Evolutionary conservation across 2,113 vertebrate genomes (phyloP).

Genomic region (Odontesthes bonariensis): DNA sequence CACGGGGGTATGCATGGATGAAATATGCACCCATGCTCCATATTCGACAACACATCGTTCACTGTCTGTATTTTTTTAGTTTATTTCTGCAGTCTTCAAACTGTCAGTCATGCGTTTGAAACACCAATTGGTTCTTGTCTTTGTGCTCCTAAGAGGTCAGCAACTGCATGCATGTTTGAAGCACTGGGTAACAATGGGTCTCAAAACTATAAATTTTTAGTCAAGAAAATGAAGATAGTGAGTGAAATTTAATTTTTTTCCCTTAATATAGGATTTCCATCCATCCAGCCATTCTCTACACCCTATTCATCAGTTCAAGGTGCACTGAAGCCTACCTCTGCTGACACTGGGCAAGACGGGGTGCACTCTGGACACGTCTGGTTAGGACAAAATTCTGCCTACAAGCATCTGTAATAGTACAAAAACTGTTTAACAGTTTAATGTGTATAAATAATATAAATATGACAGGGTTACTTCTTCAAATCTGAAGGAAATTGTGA

Average conservation of each 20-base stretch:
- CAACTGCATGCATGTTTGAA: background rate
- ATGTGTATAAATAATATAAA: too few species aligned
- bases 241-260: background rate
- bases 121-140: slow-evolving; percentile 28
- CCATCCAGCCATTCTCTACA: background rate
- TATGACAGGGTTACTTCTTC: too few species aligned
- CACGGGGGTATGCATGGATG: slow-evolving; percentile 27
- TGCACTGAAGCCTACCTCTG: too few species aligned
- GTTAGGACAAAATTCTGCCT: too few species aligned
- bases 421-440: too few species aligned
- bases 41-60: slow-evolving; percentile 42
- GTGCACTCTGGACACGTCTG: too few species aligned
- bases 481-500: background rate
- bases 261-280: background rate
- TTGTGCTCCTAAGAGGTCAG: background rate
- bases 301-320: background rate
- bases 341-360: too few species aligned
- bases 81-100: slow-evolving; percentile 20
- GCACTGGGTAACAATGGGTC: background rate
- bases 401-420: too few species aligned
- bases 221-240: background rate
- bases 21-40: slow-evolving; percentile 38
- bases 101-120: slow-evolving; percentile 22
- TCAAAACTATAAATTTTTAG: background rate
- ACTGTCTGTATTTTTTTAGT: slow-evolving; percentile 41